These are phyloP conservation scores for Acanthococcus lagerstroemiae DNA, from an alignment of 2,888 invertebrate species.

Conservation along the genomic window DNA sequence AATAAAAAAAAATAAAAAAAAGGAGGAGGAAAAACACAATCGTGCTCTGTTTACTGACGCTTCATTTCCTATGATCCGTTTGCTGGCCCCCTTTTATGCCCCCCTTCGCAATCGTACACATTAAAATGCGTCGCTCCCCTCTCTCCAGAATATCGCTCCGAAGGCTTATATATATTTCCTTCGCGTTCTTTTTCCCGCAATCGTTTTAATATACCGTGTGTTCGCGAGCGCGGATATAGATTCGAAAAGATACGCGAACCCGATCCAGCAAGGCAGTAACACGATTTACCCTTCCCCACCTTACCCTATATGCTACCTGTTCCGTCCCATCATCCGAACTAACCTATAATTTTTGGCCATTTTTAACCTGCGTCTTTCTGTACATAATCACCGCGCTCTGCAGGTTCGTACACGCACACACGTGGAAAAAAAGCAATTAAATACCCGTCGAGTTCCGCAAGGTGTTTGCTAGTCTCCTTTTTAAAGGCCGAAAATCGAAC, in stretches of 20 bases:
- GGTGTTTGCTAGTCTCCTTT: not conserved
- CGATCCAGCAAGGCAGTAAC: no score
- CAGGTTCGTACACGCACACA: no score
- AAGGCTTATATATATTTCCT: constrained; percentile 30
- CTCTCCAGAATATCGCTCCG: constrained; percentile 11
- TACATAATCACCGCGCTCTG: constrained; percentile 1
- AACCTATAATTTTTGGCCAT: constrained; percentile 1
- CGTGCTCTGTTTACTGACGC: constrained; percentile 30
- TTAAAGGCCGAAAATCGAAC: constrained; percentile 24
- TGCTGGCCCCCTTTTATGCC: constrained; percentile 19
- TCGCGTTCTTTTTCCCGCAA: constrained; percentile 5
- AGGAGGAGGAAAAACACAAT: constrained; percentile 30
- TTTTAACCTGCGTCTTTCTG: not conserved
- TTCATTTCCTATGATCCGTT: constrained; percentile 30
- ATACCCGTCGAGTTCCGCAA: constrained; percentile 10
- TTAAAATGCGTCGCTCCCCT: constrained; percentile 16
- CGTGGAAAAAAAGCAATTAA: not conserved
- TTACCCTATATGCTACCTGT: not conserved
- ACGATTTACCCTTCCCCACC: not conserved
- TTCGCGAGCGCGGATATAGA: constrained; percentile 13
- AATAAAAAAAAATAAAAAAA: not conserved
- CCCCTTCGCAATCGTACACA: constrained; percentile 16
- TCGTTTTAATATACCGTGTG: not conserved
- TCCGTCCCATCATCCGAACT: no score
- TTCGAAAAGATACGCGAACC: not conserved